Conservation (phyloP, 2,113 vertebrate genomes). For the Pachyramphus minor region DNA sequence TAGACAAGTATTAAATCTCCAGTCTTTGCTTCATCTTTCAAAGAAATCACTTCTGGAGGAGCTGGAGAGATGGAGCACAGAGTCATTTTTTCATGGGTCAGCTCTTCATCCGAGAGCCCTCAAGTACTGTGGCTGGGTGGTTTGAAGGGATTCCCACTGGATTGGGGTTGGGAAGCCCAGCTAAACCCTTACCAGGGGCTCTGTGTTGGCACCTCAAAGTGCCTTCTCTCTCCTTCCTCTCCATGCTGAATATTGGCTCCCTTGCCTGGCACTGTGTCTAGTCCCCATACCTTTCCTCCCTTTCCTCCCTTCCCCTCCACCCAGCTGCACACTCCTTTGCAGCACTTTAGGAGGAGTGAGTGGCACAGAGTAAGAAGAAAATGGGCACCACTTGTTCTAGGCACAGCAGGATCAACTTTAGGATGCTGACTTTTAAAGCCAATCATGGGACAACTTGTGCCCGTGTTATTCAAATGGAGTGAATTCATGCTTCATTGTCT, state of each 20-base stretch:
- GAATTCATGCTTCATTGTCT: neutral
- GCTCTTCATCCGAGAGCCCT: neutral
- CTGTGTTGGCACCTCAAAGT: too few species aligned
- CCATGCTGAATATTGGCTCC: neutral
- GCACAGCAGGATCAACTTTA: neutral
- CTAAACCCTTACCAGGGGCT: neutral
- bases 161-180: neutral
- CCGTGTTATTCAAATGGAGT: fast-evolving
- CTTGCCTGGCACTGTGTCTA: neutral
- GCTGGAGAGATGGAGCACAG: neutral
- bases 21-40: slow-evolving; percentile 46
- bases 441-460: neutral
- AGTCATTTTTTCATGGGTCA: neutral
- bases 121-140: neutral
- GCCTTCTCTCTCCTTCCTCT: neutral
- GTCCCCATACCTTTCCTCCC: neutral
- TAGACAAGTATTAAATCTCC: slow-evolving; percentile 46
- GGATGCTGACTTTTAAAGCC: neutral
- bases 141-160: neutral
- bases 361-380: neutral
- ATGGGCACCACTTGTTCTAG: neutral
- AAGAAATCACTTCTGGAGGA: slow-evolving; percentile 32
- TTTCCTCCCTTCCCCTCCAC: neutral
- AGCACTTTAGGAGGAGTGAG: neutral
- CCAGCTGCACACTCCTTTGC: neutral